Conservation (phyloP, 2,113 vertebrate genomes). For the Stegostoma tigrinum region DNA sequence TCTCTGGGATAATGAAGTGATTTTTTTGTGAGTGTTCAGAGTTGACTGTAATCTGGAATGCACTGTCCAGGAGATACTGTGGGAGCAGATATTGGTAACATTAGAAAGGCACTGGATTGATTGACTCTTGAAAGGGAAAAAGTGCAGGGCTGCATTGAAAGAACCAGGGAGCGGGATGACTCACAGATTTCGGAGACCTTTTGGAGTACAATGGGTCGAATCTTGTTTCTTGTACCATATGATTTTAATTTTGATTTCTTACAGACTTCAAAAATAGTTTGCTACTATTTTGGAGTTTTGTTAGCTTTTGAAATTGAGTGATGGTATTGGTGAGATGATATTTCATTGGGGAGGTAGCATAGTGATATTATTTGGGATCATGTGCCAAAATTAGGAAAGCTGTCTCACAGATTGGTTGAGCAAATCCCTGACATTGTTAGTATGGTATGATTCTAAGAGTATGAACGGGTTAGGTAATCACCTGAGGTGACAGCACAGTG, state of each 20-base stretch:
- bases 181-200: too few species aligned
- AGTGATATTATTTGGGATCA: too few species aligned
- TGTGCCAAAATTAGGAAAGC: too few species aligned
- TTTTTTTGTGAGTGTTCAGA: neutral
- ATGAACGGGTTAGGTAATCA: too few species aligned
- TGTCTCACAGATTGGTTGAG: too few species aligned
- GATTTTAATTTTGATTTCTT: neutral
- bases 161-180: too few species aligned
- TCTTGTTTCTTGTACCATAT: neutral
- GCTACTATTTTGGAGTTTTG: neutral
- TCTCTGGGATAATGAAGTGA: neutral
- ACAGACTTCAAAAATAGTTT: neutral
- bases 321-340: neutral
- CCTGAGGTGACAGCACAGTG: too few species aligned
- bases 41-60: neutral
- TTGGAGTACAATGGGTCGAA: too few species aligned
- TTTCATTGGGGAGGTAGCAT: neutral
- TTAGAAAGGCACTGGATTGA: too few species aligned
- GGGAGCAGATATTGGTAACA: too few species aligned
- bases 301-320: neutral
- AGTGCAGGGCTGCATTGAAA: neutral
- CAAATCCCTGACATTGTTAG: too few species aligned
- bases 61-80: neutral
- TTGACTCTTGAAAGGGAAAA: neutral
- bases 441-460: too few species aligned